Percentiles rank a stretch among this genome's conserved stretches.
Evolutionary conservation across 2,888 invertebrate genomes (phyloP).

Genomic region (Liopterus haemorrhoidalis): DNA sequence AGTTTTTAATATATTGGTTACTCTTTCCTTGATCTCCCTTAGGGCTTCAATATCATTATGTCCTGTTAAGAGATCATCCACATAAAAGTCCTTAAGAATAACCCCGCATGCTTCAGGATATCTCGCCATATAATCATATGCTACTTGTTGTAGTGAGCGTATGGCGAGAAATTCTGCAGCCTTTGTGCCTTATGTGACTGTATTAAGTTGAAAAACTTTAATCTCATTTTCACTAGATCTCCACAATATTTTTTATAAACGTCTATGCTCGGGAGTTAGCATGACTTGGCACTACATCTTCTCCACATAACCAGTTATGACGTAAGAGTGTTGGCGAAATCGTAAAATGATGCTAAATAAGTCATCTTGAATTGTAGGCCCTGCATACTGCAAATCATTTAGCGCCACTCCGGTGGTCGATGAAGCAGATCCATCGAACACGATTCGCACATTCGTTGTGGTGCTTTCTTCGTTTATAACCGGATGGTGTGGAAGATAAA

Average conservation of each 20-base stretch:
- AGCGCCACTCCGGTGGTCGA: slow-evolving; percentile 30
- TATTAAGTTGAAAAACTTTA: slow-evolving; percentile 26
- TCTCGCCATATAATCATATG: slow-evolving; percentile 18
- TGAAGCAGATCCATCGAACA: slow-evolving; percentile 35
- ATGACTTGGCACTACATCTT: slow-evolving; percentile 36
- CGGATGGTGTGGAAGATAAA: slow-evolving; percentile 34
- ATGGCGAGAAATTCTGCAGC: slow-evolving; percentile 30
- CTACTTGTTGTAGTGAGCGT: slow-evolving; percentile 26
- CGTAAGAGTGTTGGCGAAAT: slow-evolving; percentile 32
- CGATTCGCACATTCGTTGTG: slow-evolving; percentile 36
- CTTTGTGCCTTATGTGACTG: slow-evolving; percentile 30
- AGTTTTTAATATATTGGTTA: slow-evolving; percentile 11
- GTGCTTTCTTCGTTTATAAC: slow-evolving; percentile 31
- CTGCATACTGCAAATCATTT: slow-evolving; percentile 34
- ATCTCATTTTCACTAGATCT: slow-evolving; percentile 20
- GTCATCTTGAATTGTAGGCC: slow-evolving; percentile 34
- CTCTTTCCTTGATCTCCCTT: slow-evolving; percentile 1
- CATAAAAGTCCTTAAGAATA: slow-evolving; percentile 26
- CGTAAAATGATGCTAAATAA: slow-evolving; percentile 32
- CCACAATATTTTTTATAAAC: slow-evolving; percentile 32
- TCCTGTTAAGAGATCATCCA: slow-evolving; percentile 29
- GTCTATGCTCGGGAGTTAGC: slow-evolving; percentile 27
- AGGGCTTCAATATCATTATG: slow-evolving; percentile 13
- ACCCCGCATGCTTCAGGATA: slow-evolving; percentile 26
- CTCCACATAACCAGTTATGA: slow-evolving; percentile 34